phyloP scores from a whole-genome alignment of 2,888 invertebrate species.

The Minunthozetes semirufus region DNA sequence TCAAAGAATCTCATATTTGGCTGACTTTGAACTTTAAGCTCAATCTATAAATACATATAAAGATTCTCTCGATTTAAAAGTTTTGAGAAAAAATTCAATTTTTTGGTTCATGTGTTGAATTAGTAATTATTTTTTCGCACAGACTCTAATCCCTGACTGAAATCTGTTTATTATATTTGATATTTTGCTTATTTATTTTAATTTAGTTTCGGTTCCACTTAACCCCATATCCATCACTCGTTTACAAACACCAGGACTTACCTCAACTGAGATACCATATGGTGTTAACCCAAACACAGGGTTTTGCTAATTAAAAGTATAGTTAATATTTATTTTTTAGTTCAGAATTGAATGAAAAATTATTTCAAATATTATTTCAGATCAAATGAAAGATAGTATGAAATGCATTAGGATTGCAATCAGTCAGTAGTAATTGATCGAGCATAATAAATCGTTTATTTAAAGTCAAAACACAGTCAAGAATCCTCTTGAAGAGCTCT shows the following conservation, averaged over 20 bases:
- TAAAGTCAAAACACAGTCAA: no score
- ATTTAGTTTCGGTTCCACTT: neutral
- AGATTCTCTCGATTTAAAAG: neutral
- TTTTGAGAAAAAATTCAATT: neutral
- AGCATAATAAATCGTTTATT: no score
- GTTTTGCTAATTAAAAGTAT: conserved; percentile 1
- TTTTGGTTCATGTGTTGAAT: neutral
- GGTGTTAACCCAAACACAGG: neutral
- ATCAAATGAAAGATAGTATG: no score
- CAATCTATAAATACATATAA: neutral
- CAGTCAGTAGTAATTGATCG: no score
- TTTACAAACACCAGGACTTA: neutral
- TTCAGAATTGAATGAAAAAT: no score
- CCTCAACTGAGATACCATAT: neutral
- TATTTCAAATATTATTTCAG: no score
- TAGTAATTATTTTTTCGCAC: neutral
- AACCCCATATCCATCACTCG: neutral
- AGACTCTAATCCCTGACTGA: neutral
- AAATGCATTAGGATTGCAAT: no score
- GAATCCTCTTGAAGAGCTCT: no score
- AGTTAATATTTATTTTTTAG: neutral
- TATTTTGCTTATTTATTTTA: conserved; percentile 7
- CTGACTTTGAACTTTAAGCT: conserved; percentile 25
- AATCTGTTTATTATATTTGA: neutral
- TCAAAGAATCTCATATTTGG: neutral